Evolutionary conservation across 2,888 invertebrate genomes (phyloP).

Genomic region (Diabrotica balteata): DNA sequence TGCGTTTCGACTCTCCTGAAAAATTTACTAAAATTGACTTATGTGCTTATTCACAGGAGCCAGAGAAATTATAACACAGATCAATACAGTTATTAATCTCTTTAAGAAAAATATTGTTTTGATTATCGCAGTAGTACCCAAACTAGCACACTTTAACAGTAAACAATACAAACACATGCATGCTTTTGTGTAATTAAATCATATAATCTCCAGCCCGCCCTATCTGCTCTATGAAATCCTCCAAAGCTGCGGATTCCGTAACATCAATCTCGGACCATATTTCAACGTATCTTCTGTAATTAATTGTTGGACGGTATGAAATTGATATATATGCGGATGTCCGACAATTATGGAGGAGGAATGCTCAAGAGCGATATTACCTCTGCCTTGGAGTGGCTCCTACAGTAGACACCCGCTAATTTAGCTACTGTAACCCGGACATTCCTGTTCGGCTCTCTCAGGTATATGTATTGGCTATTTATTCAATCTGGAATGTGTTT

Average conservation of each 20-base stretch:
- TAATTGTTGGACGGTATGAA: conserved; percentile 21
- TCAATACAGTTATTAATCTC: too few relatives aligned
- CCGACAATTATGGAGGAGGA: conserved; percentile 25
- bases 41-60: too few relatives aligned
- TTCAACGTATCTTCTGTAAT: conserved; percentile 25
- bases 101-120: too few relatives aligned
- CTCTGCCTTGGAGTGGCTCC: conserved; percentile 11
- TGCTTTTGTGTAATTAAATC: conserved; percentile 18
- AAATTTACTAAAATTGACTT: too few relatives aligned
- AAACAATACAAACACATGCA: neutral
- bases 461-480: too few relatives aligned
- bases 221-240: conserved; percentile 6
- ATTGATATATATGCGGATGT: conserved; percentile 22
- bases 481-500: too few relatives aligned
- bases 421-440: too few relatives aligned
- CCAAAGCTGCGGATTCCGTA: conserved; percentile 17
- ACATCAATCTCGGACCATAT: conserved; percentile 28
- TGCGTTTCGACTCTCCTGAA: too few relatives aligned
- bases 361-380: conserved; percentile 26
- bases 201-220: conserved; percentile 10
- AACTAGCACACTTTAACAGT: neutral
- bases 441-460: too few relatives aligned
- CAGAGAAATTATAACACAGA: too few relatives aligned
- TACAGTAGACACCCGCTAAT: neutral
- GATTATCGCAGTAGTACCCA: too few relatives aligned